Evolutionary conservation across 2,797 vertebrate species (phyloP), one percentile per base, ranked within the genome.

Genomic region (Coracias cyanogaster): DNA sequence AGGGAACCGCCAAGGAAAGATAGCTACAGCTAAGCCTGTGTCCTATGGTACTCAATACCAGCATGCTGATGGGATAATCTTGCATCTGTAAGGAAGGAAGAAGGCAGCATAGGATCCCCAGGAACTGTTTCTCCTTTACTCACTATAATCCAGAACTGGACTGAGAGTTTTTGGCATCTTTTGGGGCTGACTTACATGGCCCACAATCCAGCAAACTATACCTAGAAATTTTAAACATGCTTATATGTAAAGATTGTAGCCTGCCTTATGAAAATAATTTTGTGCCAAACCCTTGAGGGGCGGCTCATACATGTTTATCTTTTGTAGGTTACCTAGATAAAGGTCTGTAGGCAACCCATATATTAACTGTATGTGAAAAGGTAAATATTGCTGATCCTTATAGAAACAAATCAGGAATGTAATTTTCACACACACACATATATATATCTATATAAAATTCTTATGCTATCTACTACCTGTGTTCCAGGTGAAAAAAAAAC

Each of bases 131-230:
- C 49, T 82, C 7, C 18, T n/a, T 54, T 69, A 69, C 7, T 28
- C 5, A 2, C 6, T 58, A 9, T n/a, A 51, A 51, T 12, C 10
- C 22, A n/a, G 55, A 82, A 73, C 2, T 11, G 14, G 22, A 82
- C n/a, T 41, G 43, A 62, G n/a, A 49, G 10, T 14, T 86, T 74
- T 79, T 20, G 37, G 10, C 12, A 22, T 58, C 24, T 69, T 86
- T 26, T 78, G 17, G 7, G 13, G 10, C 12, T 24, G 45, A 41
- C 6, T 29, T 0, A 0, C 21, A 37, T 0, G 2, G 33, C 20
- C 33, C 12, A 16, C 0, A 0, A n/a, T 37, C 37, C 28, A 43
- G 49, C 28, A 64, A 64, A 55, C 46, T 41, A 37, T 31, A 48
- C 21, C 16, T 64, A 54, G 37, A 73, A 35, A 29, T 69, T 64